Evolutionary conservation across 2,888 invertebrate species (phyloP), one percentile per base, ranked within the genome.

Genomic region (Panorpa germanica): DNA sequence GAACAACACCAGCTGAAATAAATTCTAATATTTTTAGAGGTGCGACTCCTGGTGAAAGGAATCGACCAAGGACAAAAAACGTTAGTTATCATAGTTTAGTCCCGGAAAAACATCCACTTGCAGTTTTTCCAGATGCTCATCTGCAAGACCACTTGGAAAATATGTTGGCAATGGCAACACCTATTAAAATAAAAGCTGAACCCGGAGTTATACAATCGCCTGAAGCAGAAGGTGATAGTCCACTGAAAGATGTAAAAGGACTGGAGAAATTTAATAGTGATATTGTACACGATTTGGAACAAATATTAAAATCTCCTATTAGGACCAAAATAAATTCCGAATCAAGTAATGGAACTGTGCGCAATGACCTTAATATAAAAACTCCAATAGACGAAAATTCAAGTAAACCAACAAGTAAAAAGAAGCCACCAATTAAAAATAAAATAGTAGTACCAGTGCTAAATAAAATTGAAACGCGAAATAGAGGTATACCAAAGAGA

Each of bases 11-110:
- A 3, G 53, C 61, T 0, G 61, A 62, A 37, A 45, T 45, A 14
- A 10, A 4, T 7, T 9, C 14, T 9, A 13, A 14, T 12, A 19
- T 12, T 27, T 11, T 8, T 17, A 11, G 9, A 11, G 14, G 21
- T 5, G 11, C 14, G 10, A 3, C 8, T 12, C 46, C 44, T 2
- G 59, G 59, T 6, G 63, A 64, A 40, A 48, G 63, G 31, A 57
- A 61, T 19, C 46, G 65, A 7, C 66, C 71, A 2, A 52, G 70
- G 32, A 69, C 67, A 22, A 73, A 72, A 44, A 72, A 72, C 45
- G 71, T 71, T 2, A 63, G 61, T 41, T 65, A 65, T 44, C 66
- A 66, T 39, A 49, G 65, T 18, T 53, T 63, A 31, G 61, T 61
- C 33, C 53, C 58, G 18, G 54, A 59, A 28, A 63, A 63, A 41